Percentiles rank a stretch among this genome's conserved stretches.
phyloP scores from a whole-genome alignment of 2,888 invertebrate genomes.

The Erebia aethiops region DNA sequence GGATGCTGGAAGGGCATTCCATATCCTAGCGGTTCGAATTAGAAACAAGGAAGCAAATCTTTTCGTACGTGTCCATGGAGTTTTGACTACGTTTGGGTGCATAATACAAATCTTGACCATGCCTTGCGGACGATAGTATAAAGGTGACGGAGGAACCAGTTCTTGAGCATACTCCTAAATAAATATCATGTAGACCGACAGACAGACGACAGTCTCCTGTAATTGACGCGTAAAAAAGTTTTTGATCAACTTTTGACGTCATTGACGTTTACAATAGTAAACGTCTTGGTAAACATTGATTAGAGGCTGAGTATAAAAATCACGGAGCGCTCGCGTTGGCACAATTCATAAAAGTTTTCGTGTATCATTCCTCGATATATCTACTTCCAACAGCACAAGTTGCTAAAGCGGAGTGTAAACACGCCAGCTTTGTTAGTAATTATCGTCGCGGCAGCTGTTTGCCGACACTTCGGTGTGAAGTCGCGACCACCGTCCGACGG shows the following conservation, averaged over 20 bases:
- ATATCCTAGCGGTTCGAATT: too few relatives aligned
- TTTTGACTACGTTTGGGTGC: too few relatives aligned
- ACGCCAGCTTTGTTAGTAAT: constrained; percentile 76
- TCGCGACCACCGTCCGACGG: constrained; percentile 78
- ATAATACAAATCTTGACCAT: too few relatives aligned
- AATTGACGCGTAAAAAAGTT: too few relatives aligned
- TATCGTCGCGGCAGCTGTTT: constrained; percentile 77
- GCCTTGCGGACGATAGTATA: too few relatives aligned
- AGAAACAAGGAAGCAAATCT: too few relatives aligned
- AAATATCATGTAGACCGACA: too few relatives aligned
- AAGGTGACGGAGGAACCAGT: too few relatives aligned
- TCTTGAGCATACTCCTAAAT: too few relatives aligned
- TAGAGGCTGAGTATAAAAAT: constrained; percentile 21
- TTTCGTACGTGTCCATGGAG: too few relatives aligned
- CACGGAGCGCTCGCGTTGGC: constrained; percentile 33
- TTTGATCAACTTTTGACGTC: neutral
- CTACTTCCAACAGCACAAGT: constrained; percentile 45
- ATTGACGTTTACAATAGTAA: neutral
- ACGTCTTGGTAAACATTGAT: constrained; percentile 11
- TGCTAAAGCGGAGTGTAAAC: constrained; percentile 68
- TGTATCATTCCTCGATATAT: constrained; percentile 43
- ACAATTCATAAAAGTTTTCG: constrained; percentile 42
- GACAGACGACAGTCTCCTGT: too few relatives aligned
- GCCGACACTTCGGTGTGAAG: constrained; percentile 77
- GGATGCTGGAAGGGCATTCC: too few relatives aligned